These are phyloP conservation scores for Platysteira castanea DNA, from an alignment of 2,113 vertebrate genomes.

Conservation along the genomic window DNA sequence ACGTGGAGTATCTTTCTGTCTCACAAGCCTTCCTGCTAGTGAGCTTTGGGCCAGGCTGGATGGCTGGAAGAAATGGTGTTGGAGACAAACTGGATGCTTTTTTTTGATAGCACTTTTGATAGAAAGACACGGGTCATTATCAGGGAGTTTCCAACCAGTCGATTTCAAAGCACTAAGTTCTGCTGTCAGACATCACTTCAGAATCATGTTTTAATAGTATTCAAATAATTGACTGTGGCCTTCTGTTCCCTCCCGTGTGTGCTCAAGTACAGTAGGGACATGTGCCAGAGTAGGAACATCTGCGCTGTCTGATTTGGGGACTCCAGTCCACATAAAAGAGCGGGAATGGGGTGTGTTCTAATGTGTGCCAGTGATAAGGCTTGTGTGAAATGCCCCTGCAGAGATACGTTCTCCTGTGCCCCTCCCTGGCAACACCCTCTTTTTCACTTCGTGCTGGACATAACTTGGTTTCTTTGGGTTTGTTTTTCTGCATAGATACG, in stretches of 20 bases:
- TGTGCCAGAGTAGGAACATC: neutral
- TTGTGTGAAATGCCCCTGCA: neutral
- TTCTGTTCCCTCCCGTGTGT: neutral
- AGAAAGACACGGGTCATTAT: neutral
- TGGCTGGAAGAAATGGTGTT: neutral
- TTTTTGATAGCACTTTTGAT: neutral
- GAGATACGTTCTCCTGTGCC: neutral
- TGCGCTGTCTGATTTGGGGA: neutral
- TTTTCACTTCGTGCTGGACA: neutral
- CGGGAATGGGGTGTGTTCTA: neutral
- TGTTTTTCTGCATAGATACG: neutral
- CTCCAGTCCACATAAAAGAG: fast-evolving
- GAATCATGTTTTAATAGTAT: neutral
- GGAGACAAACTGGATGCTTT: neutral
- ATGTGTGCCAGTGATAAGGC: neutral
- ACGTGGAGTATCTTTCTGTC: neutral
- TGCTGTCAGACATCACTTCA: neutral
- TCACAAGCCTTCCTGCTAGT: neutral
- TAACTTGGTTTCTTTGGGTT: neutral
- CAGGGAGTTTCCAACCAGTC: neutral
- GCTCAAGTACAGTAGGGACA: neutral
- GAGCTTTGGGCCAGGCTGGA: neutral
- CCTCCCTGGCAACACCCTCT: neutral
- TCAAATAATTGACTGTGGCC: neutral
- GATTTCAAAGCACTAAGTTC: neutral